Evolutionary conservation across 2,888 invertebrate genomes (phyloP).

Genomic region (Petrolisthes cinctipes): DNA sequence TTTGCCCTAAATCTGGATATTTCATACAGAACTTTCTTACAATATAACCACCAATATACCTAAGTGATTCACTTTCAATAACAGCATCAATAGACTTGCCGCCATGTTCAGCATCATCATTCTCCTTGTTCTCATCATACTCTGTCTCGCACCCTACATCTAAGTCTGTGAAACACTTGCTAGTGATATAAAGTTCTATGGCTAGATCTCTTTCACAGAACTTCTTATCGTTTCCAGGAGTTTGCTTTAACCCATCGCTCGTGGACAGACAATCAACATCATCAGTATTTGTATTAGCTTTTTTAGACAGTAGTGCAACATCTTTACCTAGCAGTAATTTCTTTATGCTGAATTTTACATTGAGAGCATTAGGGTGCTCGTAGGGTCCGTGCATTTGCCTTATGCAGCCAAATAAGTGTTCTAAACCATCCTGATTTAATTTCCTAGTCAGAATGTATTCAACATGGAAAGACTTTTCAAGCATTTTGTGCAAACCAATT

Average conservation of each 20-base stretch:
- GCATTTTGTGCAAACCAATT: conserved; percentile 4
- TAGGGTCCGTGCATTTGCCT: background rate
- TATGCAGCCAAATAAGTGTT: conserved; percentile 27
- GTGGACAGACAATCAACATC: background rate
- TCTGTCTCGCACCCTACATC: too few species aligned
- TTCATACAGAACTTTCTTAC: background rate
- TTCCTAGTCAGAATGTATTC: background rate
- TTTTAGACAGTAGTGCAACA: background rate
- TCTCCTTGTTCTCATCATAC: too few species aligned
- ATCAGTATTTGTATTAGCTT: background rate
- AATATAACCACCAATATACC: conserved; percentile 12
- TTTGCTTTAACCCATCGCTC: background rate
- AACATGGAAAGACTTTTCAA: conserved; percentile 2
- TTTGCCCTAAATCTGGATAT: background rate
- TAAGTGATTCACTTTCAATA: background rate
- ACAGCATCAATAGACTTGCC: background rate
- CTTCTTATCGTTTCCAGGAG: background rate
- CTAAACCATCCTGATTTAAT: conserved; percentile 13
- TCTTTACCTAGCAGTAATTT: conserved; percentile 11
- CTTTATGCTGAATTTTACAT: conserved; percentile 7
- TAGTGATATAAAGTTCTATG: background rate
- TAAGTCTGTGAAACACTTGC: background rate
- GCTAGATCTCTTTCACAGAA: background rate
- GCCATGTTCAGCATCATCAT: too few species aligned
- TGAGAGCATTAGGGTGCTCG: conserved; percentile 5